Percentiles rank a stretch among this genome's conserved stretches.
phyloP scores from a whole-genome alignment of 2,113 vertebrate genomes.

The Alaudala cheleensis region DNA sequence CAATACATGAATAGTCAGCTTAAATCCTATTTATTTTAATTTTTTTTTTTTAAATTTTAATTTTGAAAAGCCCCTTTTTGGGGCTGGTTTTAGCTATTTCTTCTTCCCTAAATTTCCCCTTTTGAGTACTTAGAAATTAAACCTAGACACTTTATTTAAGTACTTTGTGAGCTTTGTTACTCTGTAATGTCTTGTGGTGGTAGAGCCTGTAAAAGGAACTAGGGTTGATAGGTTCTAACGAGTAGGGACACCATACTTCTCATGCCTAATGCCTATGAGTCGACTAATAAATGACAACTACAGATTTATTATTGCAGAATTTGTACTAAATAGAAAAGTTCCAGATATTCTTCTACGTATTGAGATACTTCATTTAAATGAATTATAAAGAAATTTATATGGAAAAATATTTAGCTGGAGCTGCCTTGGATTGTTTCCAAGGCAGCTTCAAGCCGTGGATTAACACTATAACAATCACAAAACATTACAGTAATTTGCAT shows the following conservation, averaged over 20 bases:
- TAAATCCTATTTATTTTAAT: conserved; percentile 82
- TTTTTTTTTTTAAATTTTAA: conserved; percentile 57
- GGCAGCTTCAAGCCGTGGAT: conserved; percentile 64
- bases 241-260: conserved; percentile 69
- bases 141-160: conserved; percentile 81
- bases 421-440: conserved; percentile 67
- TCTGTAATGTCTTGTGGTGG: conserved; percentile 77
- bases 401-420: conserved; percentile 70
- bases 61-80: conserved; percentile 52
- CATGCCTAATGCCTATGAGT: conserved; percentile 67
- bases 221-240: conserved; percentile 72
- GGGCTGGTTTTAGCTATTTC: conserved; percentile 73
- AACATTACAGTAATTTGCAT: conserved; percentile 73
- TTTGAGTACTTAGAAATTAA: conserved; percentile 77
- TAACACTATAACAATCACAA: conserved; percentile 80
- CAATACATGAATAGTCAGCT: conserved; percentile 65
- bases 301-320: conserved; percentile 76
- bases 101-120: conserved; percentile 69
- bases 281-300: conserved; percentile 72
- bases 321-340: conserved; percentile 73
- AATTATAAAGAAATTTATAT: conserved; percentile 71
- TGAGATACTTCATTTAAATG: conserved; percentile 73
- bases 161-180: conserved; percentile 79
- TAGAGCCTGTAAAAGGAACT: conserved; percentile 74
- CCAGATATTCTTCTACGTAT: conserved; percentile 74